Conservation (phyloP, 2,797 vertebrate species). For the Acanthiza pusilla region DNA sequence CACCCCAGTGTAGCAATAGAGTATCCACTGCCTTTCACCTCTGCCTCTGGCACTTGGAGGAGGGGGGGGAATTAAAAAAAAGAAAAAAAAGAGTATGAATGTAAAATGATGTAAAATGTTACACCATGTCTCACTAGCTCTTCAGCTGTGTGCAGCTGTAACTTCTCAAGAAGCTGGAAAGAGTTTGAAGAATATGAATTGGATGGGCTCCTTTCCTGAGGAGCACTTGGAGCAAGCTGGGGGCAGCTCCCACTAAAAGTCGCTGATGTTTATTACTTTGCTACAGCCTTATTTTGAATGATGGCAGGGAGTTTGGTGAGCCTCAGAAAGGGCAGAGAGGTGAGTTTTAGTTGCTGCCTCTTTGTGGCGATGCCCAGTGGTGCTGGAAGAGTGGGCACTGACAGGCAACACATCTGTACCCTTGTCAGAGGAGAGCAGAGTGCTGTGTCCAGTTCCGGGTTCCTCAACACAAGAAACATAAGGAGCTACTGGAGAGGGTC, state of each 20-base stretch:
- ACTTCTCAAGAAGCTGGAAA: background rate
- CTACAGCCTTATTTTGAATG: background rate
- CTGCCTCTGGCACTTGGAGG: background rate
- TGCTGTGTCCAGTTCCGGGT: background rate
- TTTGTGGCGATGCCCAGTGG: background rate
- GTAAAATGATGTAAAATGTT: background rate
- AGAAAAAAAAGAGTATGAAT: fast-evolving
- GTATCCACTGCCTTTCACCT: background rate
- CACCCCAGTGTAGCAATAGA: fast-evolving
- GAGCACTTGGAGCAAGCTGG: background rate
- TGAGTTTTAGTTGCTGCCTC: fast-evolving
- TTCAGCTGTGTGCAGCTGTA: background rate
- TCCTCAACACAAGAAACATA: background rate
- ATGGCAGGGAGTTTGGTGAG: fast-evolving
- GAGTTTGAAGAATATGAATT: background rate
- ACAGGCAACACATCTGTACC: no score
- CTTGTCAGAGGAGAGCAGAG: fast-evolving
- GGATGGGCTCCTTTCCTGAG: background rate
- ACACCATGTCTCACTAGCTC: background rate
- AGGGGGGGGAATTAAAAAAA: no score
- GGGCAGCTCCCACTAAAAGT: background rate
- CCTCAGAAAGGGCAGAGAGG: no score
- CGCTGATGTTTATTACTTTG: background rate
- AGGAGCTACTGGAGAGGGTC: background rate
- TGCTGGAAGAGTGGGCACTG: fast-evolving